Conservation (phyloP, 2,888 invertebrate genomes). For the Operophtera brumata region DNA sequence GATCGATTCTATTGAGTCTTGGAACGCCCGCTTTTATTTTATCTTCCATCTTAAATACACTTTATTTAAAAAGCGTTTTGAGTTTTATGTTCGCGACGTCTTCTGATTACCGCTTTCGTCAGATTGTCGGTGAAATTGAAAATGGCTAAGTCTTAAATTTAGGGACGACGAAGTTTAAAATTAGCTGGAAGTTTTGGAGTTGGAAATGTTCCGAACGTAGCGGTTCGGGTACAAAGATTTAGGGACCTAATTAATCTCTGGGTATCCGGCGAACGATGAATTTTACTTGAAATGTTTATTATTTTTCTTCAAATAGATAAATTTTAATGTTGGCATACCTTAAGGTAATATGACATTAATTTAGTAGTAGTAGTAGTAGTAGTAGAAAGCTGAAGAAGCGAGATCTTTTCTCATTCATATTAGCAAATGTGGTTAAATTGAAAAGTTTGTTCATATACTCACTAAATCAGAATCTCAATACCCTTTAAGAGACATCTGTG, state of each 20-base stretch:
- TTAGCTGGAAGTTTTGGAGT: constrained; percentile 46
- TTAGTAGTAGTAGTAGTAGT: too few relatives aligned
- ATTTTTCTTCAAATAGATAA: constrained; percentile 6
- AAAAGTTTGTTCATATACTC: background rate
- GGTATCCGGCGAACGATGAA: constrained; percentile 42
- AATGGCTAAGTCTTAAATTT: constrained; percentile 30
- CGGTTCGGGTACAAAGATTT: constrained; percentile 51
- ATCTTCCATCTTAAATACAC: constrained; percentile 28
- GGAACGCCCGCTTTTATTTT: constrained; percentile 19
- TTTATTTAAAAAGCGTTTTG: constrained; percentile 28
- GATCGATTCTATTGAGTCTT: constrained; percentile 22
- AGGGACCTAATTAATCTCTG: constrained; percentile 51
- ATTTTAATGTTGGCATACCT: background rate
- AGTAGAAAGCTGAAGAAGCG: too few relatives aligned
- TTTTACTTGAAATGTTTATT: constrained; percentile 20
- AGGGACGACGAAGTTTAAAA: constrained; percentile 39
- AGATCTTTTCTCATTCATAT: background rate
- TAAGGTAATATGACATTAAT: background rate
- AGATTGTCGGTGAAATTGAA: constrained; percentile 32
- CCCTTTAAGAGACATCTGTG: constrained; percentile 15
- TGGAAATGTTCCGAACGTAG: constrained; percentile 43
- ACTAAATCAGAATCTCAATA: constrained; percentile 3
- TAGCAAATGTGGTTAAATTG: background rate
- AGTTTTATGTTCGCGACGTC: constrained; percentile 23
- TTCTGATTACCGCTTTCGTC: constrained; percentile 32